A percentile compares a stretch with the other conserved stretches of the same genome.
phyloP scores from a whole-genome alignment of 2,888 invertebrate genomes.

The Aspidiotus destructor region DNA sequence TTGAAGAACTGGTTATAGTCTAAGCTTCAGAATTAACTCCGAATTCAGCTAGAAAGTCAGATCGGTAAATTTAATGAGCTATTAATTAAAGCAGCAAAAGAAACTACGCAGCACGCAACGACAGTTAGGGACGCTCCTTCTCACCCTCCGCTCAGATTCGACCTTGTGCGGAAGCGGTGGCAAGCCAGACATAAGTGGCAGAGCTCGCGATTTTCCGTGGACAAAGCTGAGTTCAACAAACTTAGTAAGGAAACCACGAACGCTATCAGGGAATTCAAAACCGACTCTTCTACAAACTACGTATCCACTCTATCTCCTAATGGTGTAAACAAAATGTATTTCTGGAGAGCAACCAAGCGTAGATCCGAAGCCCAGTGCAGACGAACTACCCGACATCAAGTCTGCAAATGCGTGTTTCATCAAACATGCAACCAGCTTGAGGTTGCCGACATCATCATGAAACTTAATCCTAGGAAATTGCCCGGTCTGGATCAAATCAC shows the following conservation, averaged over 20 bases:
- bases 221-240: not conserved
- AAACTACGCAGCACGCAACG: not conserved
- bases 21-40: not conserved
- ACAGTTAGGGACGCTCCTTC: not conserved
- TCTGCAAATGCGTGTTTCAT: not conserved
- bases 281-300: not conserved
- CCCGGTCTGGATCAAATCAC: not conserved
- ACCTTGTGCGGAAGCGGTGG: not conserved
- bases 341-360: not conserved
- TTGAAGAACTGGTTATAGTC: not conserved
- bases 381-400: not conserved
- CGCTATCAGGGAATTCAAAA: too few relatives aligned
- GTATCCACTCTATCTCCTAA: not conserved
- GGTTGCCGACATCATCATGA: not conserved
- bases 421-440: not conserved
- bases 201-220: not conserved
- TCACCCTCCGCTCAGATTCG: not conserved
- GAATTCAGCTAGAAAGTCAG: not conserved
- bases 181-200: not conserved
- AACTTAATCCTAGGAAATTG: not conserved
- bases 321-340: not conserved
- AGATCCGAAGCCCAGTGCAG: not conserved
- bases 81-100: not conserved
- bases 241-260: not conserved
- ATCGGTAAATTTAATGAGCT: not conserved